phyloP scores from a whole-genome alignment of 2,797 vertebrate genomes.

The Poeciliopsis presidionis region DNA sequence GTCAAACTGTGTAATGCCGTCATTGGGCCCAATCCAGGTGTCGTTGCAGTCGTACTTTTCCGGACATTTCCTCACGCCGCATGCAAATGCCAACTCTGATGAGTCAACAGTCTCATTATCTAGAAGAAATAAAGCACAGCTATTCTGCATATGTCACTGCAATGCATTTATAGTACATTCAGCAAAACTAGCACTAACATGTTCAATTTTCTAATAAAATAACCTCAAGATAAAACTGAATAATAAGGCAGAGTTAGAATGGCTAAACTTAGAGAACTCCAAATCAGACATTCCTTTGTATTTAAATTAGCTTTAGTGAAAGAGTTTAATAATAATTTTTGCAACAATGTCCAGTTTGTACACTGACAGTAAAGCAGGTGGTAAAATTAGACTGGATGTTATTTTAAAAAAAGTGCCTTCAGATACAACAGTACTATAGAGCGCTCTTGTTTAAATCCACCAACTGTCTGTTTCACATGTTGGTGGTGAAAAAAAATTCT shows the following conservation, averaged over 20 bases:
- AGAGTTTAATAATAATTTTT: background rate
- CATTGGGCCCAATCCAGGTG: conserved; percentile 96
- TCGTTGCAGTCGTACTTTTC: conserved; percentile 90
- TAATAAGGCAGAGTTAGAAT: background rate
- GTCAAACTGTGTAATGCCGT: conserved; percentile 98
- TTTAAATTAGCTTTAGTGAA: background rate
- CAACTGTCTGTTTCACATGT: conserved; percentile 8
- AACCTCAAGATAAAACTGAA: background rate
- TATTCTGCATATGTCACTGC: background rate
- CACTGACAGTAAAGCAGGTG: conserved; percentile 3
- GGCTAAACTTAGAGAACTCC: background rate
- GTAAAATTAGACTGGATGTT: background rate
- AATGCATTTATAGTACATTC: background rate
- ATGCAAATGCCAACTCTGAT: conserved; percentile 92
- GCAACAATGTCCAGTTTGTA: background rate
- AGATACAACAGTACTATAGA: background rate
- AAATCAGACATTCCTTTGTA: background rate
- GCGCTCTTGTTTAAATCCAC: background rate
- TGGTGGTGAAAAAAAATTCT: background rate
- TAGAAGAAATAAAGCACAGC: conserved; percentile 34
- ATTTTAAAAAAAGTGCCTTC: background rate
- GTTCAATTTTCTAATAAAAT: background rate
- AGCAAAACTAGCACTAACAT: background rate
- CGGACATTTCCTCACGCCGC: conserved; percentile 92
- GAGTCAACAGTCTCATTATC: conserved; percentile 87